A percentile compares a stretch with the other conserved stretches of the same genome.
These are phyloP conservation scores for Notamacropus eugenii DNA, from an alignment of 2,797 vertebrate genomes.

Conservation along the genomic window DNA sequence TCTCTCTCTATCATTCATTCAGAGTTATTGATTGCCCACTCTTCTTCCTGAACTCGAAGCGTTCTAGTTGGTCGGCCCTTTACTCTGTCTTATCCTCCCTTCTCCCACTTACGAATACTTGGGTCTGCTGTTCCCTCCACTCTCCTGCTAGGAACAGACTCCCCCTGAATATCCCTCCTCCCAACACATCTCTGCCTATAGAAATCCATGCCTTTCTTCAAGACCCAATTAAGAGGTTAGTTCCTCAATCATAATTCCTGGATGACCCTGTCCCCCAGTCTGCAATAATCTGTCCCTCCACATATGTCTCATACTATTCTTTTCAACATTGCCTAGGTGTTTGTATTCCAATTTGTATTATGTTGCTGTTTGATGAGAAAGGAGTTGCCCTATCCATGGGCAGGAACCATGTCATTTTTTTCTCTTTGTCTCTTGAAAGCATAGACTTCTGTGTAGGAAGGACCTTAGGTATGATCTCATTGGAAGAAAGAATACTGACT, in stretches of 20 bases:
- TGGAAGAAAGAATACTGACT: neutral
- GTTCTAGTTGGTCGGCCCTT: neutral
- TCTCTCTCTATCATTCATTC: neutral
- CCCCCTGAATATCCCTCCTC: neutral
- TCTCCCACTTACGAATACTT: neutral
- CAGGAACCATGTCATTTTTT: neutral
- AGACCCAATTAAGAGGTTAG: neutral
- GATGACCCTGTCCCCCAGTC: neutral
- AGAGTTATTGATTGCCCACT: neutral
- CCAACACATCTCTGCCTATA: neutral
- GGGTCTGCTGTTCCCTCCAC: neutral
- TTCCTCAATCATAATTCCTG: neutral
- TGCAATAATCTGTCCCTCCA: neutral
- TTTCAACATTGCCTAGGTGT: neutral
- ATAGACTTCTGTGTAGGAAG: neutral
- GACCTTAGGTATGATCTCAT: neutral
- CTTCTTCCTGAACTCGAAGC: neutral
- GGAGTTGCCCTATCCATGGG: neutral
- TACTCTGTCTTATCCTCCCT: neutral
- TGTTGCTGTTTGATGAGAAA: neutral
- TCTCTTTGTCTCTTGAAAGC: neutral
- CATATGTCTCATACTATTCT: neutral
- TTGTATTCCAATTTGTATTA: neutral
- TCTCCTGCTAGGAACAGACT: neutral
- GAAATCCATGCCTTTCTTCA: neutral